Base-by-base conservation (phyloP, 2,113 vertebrate species). In the Tachysurus vachellii region DNA sequence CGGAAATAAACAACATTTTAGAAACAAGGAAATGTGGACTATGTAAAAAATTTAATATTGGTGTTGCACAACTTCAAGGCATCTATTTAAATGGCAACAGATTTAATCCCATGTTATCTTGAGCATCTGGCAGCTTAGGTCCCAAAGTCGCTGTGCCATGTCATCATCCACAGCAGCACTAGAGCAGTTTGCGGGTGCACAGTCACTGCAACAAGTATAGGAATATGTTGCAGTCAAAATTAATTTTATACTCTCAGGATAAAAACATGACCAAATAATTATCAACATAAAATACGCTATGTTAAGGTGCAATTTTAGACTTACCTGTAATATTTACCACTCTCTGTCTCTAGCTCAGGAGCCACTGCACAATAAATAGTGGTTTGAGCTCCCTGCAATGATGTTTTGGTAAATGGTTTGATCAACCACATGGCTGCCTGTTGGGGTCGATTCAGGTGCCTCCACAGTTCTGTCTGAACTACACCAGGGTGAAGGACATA, bases 311-410 rank as follows among this genome's bases (percentile, higher is more conserved):
- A n/a, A 4, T 23, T 36, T 54, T 44, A 31, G 57, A 12, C 5
- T 77, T 90, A 95, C 95, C 95, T 96, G 93, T 96, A 96, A 89
- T 95, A 95, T 86, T 89, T 89, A 0, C 95, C 95, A 1, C 90
- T 95, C 89, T 95, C 90, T 0, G 88, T 93, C 71, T 89, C 92
- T 84, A 96, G 91, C 1, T 94, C 89, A 1, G 94, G 93, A 0
- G 94, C 94, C 86, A 96, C 95, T 0, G 95, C 93, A 9, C 96
- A 96, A 93, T 95, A 95, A 82, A 96, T 95, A 66, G 90, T 91
- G 0, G 96, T 96, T 91, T 95, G 95, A 13, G 96, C 95, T 57
- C 95, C 95, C 85, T 96, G 93, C 21, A 79, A 77, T 0, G 95
- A 89, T 85, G 85, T 92, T 85, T 96, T 96, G 44, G 93, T 95